Conservation (phyloP, 2,797 vertebrate species). For the Bucorvus abyssinicus region DNA sequence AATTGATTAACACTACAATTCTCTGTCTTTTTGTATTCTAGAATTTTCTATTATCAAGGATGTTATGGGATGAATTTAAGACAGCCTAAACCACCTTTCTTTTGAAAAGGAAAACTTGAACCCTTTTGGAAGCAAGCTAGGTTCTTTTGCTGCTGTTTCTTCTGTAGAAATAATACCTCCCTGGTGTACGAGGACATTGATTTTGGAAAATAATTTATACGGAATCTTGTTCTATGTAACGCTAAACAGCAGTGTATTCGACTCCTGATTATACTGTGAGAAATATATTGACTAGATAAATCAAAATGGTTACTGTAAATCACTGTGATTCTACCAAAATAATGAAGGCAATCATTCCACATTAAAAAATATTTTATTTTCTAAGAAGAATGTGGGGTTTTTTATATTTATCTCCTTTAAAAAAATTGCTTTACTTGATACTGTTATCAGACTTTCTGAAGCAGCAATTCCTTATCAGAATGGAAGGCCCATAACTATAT, state of each 20-base stretch:
- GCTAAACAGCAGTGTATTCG: neutral
- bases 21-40: neutral
- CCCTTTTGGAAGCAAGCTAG: neutral
- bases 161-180: neutral
- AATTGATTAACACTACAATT: neutral
- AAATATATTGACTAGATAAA: neutral
- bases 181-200: neutral
- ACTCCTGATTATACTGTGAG: neutral
- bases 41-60: neutral
- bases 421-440: neutral
- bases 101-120: neutral
- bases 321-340: neutral
- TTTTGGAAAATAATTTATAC: neutral
- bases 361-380: neutral
- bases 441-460: neutral
- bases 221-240: neutral
- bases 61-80: neutral
- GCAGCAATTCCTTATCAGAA: neutral
- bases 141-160: neutral
- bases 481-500: neutral
- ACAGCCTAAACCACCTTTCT: neutral
- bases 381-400: rapidly evolving
- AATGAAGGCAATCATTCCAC: neutral
- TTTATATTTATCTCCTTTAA: neutral
- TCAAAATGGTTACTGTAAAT: neutral